A percentile compares a stretch with the other conserved stretches of the same genome.
Evolutionary conservation across 2,888 invertebrate species (phyloP).

Genomic region (Eupithecia pulchellata): DNA sequence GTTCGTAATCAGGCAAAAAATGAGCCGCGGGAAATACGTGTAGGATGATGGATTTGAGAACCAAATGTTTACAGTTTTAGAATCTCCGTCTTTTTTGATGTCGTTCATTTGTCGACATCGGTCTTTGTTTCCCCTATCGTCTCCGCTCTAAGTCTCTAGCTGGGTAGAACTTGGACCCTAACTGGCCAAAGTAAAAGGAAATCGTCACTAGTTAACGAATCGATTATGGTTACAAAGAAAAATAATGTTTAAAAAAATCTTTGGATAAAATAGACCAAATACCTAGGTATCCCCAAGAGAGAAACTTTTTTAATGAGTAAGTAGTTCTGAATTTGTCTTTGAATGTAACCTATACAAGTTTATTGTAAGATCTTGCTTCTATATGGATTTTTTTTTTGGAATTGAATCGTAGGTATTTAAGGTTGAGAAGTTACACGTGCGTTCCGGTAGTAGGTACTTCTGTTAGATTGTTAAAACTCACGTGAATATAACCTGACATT

Average conservation of each 20-base stretch:
- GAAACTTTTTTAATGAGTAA: neutral
- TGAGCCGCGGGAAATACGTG: neutral
- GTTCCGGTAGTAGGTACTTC: slow-evolving; percentile 56
- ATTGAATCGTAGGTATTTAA: neutral
- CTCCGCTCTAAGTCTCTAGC: too few relatives aligned
- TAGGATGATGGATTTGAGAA: neutral
- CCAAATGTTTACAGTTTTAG: neutral
- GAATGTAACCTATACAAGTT: neutral
- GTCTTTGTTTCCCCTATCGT: too few relatives aligned
- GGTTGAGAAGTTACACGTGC: slow-evolving; percentile 56
- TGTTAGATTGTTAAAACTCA: slow-evolving; percentile 65
- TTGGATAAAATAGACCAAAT: neutral
- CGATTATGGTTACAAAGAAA: too few relatives aligned
- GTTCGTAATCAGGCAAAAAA: slow-evolving; percentile 20
- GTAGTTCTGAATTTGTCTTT: neutral
- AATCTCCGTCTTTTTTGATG: too few relatives aligned
- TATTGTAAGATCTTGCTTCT: neutral
- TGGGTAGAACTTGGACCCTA: too few relatives aligned
- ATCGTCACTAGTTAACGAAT: too few relatives aligned
- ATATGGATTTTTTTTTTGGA: neutral
- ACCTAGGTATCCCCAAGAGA: neutral
- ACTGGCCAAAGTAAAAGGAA: too few relatives aligned
- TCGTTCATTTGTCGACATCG: too few relatives aligned
- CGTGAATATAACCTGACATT: slow-evolving; percentile 61
- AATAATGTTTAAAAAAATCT: neutral